Base-by-base conservation (phyloP, 2,888 invertebrate species). In the Xestia xanthographa region DNA sequence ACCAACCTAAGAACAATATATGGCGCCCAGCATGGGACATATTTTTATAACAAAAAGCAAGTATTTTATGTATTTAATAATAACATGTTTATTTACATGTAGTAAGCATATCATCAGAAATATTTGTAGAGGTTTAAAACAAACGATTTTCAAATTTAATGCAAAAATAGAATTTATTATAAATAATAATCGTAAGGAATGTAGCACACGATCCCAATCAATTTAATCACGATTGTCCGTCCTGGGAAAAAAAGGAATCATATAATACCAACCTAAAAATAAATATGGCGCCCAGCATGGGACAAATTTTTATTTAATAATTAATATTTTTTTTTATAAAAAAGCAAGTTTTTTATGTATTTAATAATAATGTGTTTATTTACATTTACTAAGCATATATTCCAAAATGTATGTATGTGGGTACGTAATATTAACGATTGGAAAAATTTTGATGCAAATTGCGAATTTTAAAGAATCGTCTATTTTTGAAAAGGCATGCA, bases 101-200 rank as follows among this genome's bases (percentile, higher is more conserved):
- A 48, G 26, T 20, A 73, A 45, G 58, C 58, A 4, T 60, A 29
- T 20, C 26, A 8, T 20, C 29, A 9, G 34, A 58, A 58, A 6
- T 29, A 8, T 26, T 11, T 29, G 0, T 2, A 20, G 0, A 48
- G 50, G 22, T 56, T 43, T 20, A 60, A 60, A 75, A 82, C 34
- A 75, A 86, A 79, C 68, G 20, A 53, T 26, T 56, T 26, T 38
- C 0, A 50, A 70, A 63, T 80, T 48, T 71, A 72, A 45, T 76
- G 56, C 1, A 80, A 86, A 83, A 79, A 86, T 86, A 79, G 11
- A 74, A 69, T 86, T 86, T 86, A 83, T 83, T 85, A 66, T 58
- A 77, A 79, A 77, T 68, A 65, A 79, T 56, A 53, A 38, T 26
- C 9, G 11, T 66, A 63, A 58, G 86, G 87, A 86, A 87, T 86